Conservation (phyloP, 2,113 vertebrate species). For the Junco hyemalis region DNA sequence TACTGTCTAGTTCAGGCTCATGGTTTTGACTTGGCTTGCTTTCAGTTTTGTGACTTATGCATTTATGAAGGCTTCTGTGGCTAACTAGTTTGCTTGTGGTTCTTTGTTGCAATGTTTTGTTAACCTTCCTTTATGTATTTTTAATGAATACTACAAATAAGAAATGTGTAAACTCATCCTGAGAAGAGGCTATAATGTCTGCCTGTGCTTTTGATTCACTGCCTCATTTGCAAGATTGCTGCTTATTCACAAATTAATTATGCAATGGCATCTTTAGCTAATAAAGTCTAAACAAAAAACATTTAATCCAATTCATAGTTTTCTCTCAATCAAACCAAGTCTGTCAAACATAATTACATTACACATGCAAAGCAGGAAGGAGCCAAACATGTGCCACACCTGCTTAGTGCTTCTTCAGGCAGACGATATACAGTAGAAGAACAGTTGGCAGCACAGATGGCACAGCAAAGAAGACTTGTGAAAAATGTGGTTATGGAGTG, state of each 20-base stretch:
- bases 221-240: conserved; percentile 68
- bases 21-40: background rate
- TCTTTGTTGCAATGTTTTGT: conserved; percentile 43
- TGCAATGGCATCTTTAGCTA: conserved; percentile 74
- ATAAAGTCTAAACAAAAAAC: conserved; percentile 80
- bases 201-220: conserved; percentile 56
- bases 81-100: conserved; percentile 30
- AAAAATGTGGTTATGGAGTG: conserved; percentile 35
- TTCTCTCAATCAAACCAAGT: conserved; percentile 67
- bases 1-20: background rate
- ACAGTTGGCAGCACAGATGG: conserved; percentile 79
- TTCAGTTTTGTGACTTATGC: conserved; percentile 36
- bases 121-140: conserved; percentile 40
- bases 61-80: conserved; percentile 20
- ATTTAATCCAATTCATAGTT: conserved; percentile 74
- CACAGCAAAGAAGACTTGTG: conserved; percentile 48
- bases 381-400: conserved; percentile 72
- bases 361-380: conserved; percentile 71
- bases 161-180: conserved; percentile 43
- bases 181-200: conserved; percentile 37
- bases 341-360: conserved; percentile 79
- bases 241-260: conserved; percentile 76
- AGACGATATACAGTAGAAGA: conserved; percentile 51
- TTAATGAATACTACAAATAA: conserved; percentile 55
- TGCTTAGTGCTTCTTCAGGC: conserved; percentile 71